These are phyloP conservation scores for Manis pentadactyla DNA, from an alignment of 2,797 vertebrate genomes.

Conservation along the genomic window DNA sequence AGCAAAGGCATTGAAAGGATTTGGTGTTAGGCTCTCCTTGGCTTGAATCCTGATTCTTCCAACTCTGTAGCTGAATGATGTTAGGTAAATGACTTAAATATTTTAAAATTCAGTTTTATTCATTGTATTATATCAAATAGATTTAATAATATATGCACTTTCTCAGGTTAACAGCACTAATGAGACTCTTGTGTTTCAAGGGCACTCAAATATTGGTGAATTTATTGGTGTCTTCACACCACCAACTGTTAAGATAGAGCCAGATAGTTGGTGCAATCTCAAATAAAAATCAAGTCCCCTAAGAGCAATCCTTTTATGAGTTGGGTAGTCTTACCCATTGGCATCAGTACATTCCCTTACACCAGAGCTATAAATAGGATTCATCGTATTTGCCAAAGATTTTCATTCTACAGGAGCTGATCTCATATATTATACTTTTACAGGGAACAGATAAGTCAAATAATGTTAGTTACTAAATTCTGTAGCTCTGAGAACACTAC, in stretches of 20 bases:
- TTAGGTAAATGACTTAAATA: not conserved
- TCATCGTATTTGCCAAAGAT: not conserved
- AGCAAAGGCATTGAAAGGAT: not conserved
- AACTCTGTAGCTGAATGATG: not conserved
- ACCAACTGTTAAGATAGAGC: not conserved
- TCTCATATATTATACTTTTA: not conserved
- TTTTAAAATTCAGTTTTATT: not conserved
- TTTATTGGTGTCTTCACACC: not conserved
- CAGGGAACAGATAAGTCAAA: not conserved
- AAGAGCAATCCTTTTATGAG: not conserved
- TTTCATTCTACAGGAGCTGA: not conserved
- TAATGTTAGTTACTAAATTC: not conserved
- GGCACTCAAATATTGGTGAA: not conserved
- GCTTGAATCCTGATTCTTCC: not conserved
- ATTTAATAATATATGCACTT: not conserved
- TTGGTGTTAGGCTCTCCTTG: not conserved
- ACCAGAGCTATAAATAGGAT: not conserved
- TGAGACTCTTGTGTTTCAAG: not conserved
- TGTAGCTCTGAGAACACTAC: not conserved
- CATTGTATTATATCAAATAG: not conserved
- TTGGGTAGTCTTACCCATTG: not conserved
- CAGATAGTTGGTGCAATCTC: not conserved
- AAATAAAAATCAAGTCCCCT: not conserved
- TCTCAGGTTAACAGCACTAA: not conserved
- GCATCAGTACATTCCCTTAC: not conserved